These are phyloP conservation scores for Apoderus coryli DNA, from an alignment of 2,888 invertebrate genomes.

Conservation along the genomic window DNA sequence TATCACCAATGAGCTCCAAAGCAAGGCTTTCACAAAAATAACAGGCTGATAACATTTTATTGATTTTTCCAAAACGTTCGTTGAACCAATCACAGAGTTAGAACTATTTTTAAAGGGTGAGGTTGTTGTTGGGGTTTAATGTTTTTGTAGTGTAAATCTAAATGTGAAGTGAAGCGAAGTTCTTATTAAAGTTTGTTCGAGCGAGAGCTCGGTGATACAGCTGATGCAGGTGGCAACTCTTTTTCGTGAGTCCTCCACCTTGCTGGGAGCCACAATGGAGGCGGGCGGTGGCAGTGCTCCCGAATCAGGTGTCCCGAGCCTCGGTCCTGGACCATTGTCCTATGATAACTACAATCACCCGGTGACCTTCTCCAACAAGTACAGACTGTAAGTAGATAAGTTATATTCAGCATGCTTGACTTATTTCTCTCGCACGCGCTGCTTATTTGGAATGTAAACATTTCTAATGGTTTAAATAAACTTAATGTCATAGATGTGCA, in stretches of 20 bases:
- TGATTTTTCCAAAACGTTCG: constrained; percentile 49
- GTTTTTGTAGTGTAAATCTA: constrained; percentile 27
- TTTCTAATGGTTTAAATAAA: no score
- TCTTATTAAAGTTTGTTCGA: no score
- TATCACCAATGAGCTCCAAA: constrained; percentile 30
- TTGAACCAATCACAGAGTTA: constrained; percentile 37
- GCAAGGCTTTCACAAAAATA: constrained; percentile 34
- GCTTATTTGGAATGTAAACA: constrained; percentile 22
- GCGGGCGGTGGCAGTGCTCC: constrained; percentile 33
- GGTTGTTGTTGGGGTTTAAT: constrained; percentile 36
- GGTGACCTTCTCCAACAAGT: constrained; percentile 32
- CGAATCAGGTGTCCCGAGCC: constrained; percentile 25
- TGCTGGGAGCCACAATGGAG: constrained; percentile 48
- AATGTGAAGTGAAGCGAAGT: constrained; percentile 25
- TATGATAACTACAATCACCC: constrained; percentile 32
- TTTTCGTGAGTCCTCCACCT: constrained; percentile 50
- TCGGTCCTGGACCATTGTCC: constrained; percentile 26
- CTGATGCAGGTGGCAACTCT: constrained; percentile 56
- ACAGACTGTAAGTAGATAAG: constrained; percentile 33
- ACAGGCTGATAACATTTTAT: constrained; percentile 43
- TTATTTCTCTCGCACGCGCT: constrained; percentile 21
- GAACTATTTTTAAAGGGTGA: constrained; percentile 40
- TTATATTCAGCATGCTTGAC: no score
- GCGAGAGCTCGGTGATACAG: neutral
- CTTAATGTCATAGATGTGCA: no score